Conservation (phyloP, 2,888 invertebrate genomes). For the Ernsta delagoae region DNA sequence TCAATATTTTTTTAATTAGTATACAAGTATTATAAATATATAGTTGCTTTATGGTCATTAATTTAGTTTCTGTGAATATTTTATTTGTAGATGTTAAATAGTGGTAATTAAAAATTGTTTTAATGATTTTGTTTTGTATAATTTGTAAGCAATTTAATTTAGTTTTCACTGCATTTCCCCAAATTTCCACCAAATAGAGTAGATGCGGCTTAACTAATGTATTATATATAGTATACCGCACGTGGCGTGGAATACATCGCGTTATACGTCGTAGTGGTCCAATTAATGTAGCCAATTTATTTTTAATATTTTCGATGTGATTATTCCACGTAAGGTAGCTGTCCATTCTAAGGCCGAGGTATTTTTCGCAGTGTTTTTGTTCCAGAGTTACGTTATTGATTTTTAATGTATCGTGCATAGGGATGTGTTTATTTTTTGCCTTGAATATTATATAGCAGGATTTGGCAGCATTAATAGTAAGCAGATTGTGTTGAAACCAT, state of each 20-base stretch:
- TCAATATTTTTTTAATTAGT: no score
- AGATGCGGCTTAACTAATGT: background rate
- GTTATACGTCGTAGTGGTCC: background rate
- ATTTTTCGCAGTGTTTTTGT: conserved; percentile 9
- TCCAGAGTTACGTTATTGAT: background rate
- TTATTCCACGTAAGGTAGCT: conserved; percentile 9
- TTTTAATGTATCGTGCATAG: background rate
- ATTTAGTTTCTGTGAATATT: background rate
- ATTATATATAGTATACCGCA: background rate
- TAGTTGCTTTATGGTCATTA: no score
- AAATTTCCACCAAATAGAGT: background rate
- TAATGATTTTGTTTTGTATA: background rate
- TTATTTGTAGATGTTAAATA: background rate
- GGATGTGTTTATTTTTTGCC: conserved; percentile 7
- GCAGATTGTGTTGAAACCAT: conserved; percentile 1
- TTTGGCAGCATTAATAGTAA: conserved; percentile 9
- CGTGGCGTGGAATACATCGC: conserved; percentile 1
- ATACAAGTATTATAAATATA: no score
- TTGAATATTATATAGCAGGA: background rate
- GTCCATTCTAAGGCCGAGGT: conserved; percentile 12
- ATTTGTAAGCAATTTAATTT: background rate
- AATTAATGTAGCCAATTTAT: background rate
- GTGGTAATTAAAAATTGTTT: background rate
- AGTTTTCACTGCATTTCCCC: conserved; percentile 3
- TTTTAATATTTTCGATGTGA: conserved; percentile 5